A percentile compares a stretch with the other conserved stretches of the same genome.
Conservation (phyloP, 2,888 invertebrate genomes). For the Cephus spinipes region DNA sequence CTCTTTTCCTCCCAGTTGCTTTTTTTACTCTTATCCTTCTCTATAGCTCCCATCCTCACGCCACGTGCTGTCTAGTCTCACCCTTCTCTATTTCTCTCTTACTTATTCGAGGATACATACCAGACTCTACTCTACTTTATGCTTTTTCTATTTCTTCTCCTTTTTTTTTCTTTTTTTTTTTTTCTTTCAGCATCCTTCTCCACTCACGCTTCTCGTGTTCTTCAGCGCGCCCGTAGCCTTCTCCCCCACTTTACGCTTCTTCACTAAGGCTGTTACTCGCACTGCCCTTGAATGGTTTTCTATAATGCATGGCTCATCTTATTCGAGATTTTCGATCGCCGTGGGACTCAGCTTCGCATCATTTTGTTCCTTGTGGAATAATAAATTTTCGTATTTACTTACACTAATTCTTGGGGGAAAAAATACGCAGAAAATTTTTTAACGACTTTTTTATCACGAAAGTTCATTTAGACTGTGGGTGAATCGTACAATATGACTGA, state of each 20-base stretch:
- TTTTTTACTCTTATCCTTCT: background rate
- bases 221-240: constrained; percentile 21
- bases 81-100: constrained; percentile 20
- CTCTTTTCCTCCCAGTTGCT: background rate
- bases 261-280: constrained; percentile 14
- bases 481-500: background rate
- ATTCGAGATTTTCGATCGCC: constrained; percentile 54
- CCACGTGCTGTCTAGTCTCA: constrained; percentile 10
- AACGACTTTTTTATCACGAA: background rate
- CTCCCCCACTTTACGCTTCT: constrained; percentile 25
- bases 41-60: background rate
- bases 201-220: constrained; percentile 19
- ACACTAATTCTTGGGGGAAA: background rate
- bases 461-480: background rate
- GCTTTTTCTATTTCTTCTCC: constrained; percentile 14
- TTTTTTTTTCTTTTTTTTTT: constrained; percentile 12
- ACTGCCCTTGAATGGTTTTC: constrained; percentile 49
- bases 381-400: background rate
- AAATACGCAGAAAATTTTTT: no score
- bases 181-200: constrained; percentile 17
- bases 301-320: constrained; percentile 55
- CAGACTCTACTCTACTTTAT: constrained; percentile 11
- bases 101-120: constrained; percentile 10
- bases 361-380: background rate
- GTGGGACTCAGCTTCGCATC: constrained; percentile 20